Percentiles rank a stretch among this genome's conserved stretches.
These are phyloP conservation scores for Drosophila putrida DNA, from an alignment of 2,888 invertebrate genomes.

Conservation along the genomic window DNA sequence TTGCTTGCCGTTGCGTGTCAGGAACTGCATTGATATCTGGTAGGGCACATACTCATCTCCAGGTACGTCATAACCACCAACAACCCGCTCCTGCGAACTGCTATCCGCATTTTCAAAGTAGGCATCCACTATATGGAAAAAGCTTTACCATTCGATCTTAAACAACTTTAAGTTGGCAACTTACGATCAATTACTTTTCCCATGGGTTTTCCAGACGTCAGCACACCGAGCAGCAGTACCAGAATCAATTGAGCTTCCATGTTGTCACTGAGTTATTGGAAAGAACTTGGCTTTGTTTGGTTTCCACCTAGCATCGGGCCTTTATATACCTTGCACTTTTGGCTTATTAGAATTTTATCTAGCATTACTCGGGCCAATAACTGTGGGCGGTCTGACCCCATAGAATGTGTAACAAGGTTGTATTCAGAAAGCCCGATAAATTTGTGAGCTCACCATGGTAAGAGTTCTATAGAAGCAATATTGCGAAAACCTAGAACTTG, in stretches of 20 bases:
- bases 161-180: constrained; percentile 15
- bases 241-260: constrained; percentile 39
- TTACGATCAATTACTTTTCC: constrained; percentile 61
- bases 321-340: constrained; percentile 50
- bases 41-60: constrained; percentile 79
- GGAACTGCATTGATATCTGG: constrained; percentile 82
- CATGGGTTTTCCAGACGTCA: constrained; percentile 22
- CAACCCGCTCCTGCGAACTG: constrained; percentile 80
- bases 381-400: constrained; percentile 56
- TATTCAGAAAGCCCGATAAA: constrained; percentile 22
- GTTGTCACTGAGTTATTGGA: not conserved
- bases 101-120: constrained; percentile 67
- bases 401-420: constrained; percentile 65
- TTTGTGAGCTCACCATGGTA: not conserved
- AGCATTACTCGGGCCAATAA: constrained; percentile 12
- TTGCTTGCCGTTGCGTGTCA: constrained; percentile 68
- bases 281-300: constrained; percentile 21
- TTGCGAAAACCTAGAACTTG: not conserved
- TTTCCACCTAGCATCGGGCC: constrained; percentile 4
- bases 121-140: constrained; percentile 63
- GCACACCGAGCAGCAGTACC: constrained; percentile 28
- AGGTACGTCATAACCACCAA: constrained; percentile 79
- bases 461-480: not conserved
- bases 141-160: not conserved
- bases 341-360: constrained; percentile 68